These are phyloP conservation scores for Idaea biselata DNA, from an alignment of 2,888 invertebrate genomes.

Conservation along the genomic window DNA sequence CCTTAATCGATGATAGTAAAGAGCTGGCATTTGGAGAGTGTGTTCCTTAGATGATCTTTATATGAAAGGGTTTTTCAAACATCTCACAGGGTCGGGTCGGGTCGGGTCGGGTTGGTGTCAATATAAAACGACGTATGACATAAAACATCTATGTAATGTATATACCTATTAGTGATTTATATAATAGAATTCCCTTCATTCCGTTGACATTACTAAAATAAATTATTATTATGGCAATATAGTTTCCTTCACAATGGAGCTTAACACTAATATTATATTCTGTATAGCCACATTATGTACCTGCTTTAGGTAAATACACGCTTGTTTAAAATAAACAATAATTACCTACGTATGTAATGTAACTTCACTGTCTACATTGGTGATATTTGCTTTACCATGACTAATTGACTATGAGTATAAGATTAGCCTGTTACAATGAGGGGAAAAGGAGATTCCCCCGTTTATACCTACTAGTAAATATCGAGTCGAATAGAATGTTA, in stretches of 20 bases:
- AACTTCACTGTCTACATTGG: neutral
- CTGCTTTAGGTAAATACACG: neutral
- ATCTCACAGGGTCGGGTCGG: too few relatives aligned
- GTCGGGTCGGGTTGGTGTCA: too few relatives aligned
- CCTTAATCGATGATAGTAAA: too few relatives aligned
- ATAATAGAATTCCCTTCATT: neutral
- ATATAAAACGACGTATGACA: too few relatives aligned
- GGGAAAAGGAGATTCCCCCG: neutral
- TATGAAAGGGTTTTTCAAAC: too few relatives aligned
- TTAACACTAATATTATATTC: neutral
- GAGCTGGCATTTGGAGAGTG: too few relatives aligned
- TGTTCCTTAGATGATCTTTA: too few relatives aligned
- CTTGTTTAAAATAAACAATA: neutral
- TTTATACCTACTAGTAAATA: neutral
- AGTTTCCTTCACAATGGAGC: neutral
- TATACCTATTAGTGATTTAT: too few relatives aligned
- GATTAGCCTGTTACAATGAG: neutral
- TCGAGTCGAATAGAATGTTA: too few relatives aligned
- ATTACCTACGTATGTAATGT: neutral
- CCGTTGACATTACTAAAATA: neutral
- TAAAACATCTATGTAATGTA: too few relatives aligned
- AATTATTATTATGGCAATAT: neutral
- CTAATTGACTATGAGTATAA: neutral
- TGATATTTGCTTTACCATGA: neutral
- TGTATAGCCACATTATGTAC: neutral